These are phyloP conservation scores for Radopholus similis DNA, from an alignment of 1,140 invertebrate genomes.

Conservation along the genomic window DNA sequence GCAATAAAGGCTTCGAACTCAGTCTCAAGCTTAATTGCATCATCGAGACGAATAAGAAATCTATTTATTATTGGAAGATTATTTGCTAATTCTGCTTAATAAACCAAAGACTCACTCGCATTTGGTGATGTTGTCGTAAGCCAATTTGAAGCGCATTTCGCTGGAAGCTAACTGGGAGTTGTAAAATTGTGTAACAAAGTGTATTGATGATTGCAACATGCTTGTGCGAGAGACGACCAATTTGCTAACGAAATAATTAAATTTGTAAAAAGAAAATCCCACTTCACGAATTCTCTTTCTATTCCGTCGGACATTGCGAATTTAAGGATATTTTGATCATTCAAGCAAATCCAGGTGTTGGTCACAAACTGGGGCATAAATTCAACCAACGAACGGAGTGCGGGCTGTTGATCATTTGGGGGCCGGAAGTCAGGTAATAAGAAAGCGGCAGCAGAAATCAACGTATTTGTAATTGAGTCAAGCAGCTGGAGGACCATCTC, in stretches of 20 bases:
- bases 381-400: neutral
- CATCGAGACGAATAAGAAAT: slow-evolving; percentile 16
- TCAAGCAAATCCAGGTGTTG: neutral
- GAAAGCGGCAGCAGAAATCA: too few relatives aligned
- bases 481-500: too few relatives aligned
- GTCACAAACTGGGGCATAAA: neutral
- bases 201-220: neutral
- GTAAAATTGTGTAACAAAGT: neutral
- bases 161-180: neutral
- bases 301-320: neutral
- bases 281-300: neutral
- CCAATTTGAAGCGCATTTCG: neutral
- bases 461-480: too few relatives aligned
- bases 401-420: neutral
- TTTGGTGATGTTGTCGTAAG: neutral
- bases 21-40: slow-evolving; percentile 8
- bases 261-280: neutral
- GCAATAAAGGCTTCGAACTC: slow-evolving; percentile 8
- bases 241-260: neutral
- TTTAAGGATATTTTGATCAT: neutral
- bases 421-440: too few relatives aligned
- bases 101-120: neutral
- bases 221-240: neutral
- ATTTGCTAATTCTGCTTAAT: neutral
- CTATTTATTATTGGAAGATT: neutral